A percentile compares a stretch with the other conserved stretches of the same genome.
Conservation (phyloP, 2,888 invertebrate genomes). For the Oscheius myriophilus region DNA sequence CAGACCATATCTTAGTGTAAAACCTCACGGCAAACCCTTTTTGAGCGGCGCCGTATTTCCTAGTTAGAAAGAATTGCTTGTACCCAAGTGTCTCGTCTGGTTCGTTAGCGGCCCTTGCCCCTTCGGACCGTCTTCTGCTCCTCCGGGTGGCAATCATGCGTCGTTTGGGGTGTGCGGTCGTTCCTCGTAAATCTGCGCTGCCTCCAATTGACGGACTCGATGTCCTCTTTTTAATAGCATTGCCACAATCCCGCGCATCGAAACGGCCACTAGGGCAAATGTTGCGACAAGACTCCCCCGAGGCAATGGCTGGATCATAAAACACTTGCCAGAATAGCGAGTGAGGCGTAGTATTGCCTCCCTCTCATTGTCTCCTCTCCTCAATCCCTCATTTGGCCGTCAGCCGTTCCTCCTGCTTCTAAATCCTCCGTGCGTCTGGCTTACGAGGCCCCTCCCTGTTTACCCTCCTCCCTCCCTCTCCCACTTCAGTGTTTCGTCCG, state of each 20-base stretch:
- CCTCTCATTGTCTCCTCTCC: not conserved
- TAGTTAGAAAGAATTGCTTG: no score
- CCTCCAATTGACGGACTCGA: slow-evolving; percentile 30
- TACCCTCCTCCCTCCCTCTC: slow-evolving; percentile 19
- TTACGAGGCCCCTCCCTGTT: slow-evolving; percentile 12
- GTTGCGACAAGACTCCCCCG: no score
- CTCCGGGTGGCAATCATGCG: not conserved
- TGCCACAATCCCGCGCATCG: slow-evolving; percentile 27
- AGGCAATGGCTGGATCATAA: no score
- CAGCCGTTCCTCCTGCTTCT: not conserved
- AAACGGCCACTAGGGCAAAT: not conserved
- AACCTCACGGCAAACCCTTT: no score
- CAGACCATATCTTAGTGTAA: no score
- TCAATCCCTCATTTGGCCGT: not conserved
- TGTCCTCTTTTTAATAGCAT: slow-evolving; percentile 29
- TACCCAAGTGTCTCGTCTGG: no score
- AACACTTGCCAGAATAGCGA: not conserved
- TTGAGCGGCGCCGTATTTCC: no score
- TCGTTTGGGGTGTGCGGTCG: slow-evolving; percentile 7
- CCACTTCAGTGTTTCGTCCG: slow-evolving; percentile 20
- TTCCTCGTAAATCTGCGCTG: slow-evolving; percentile 26
- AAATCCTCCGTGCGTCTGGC: slow-evolving; percentile 5
- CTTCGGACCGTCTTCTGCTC: slow-evolving; percentile 11
- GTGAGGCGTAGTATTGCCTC: not conserved
- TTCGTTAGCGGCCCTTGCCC: no score